Base-by-base conservation (phyloP, 2,113 vertebrate species). In the Etheostoma spectabile region DNA sequence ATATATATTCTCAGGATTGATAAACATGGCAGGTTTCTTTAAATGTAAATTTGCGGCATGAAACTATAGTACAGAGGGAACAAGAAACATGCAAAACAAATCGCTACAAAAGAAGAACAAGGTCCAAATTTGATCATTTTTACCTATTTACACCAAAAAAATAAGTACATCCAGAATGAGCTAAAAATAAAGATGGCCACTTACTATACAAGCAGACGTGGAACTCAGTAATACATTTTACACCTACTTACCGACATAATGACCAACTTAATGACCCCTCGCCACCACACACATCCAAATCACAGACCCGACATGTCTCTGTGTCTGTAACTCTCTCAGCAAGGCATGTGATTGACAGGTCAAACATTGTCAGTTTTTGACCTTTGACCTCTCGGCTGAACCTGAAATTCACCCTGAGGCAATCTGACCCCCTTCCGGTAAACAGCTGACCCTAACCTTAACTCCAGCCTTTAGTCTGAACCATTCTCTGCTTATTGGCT, bases 301-400 rank as follows among this genome's bases (percentile, higher is more conserved):
- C 42, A 62, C 21, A 10, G 30, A 85, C 53, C 57, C 21, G 21
- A 69, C 76, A 51, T 42, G 62, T 62, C 45, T 61, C 62, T 63
- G 55, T 22, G 55, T 63, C 78, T 66, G 46, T 82, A 48, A 52
- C 65, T 85, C 67, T 78, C 73, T 56, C 21, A 46, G 60, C 21
- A 46, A 78, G 59, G 33, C 6, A 5, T 52, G 55, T 87, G 91
- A 91, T 77, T 91, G 75, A 73, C 83, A 87, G 61, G 82, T 82
- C 84, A 90, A 88, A 81, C 70, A 77, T 64, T 83, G 83, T 77
- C 65, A 46, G 76, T 82, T 65, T 85, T 64, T 80, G 72, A 90
- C 77, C 84, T 83, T 35, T 85, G 72, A 92, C 86, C 88, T 51
- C 10, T 69, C 5, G 10, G 42, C 15, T 75, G 81, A 82, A 85